These are phyloP conservation scores for Saturnia japonica DNA, from an alignment of 2,888 invertebrate species.

Conservation along the genomic window DNA sequence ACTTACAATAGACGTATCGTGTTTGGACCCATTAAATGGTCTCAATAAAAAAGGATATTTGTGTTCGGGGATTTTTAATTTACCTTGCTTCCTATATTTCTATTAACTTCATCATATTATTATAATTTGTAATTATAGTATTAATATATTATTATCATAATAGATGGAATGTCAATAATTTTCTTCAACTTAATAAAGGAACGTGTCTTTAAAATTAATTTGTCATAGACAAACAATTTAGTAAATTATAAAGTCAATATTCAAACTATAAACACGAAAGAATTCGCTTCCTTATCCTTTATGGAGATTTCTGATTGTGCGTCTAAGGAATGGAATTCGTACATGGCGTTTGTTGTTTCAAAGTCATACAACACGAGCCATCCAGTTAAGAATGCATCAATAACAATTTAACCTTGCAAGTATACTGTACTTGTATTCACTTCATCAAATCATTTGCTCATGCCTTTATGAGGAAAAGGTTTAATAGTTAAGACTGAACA, in stretches of 20 bases:
- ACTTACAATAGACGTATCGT: too few relatives aligned
- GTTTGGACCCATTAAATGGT: too few relatives aligned
- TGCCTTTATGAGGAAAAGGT: too few relatives aligned
- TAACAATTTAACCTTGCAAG: neutral
- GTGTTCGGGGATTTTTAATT: too few relatives aligned
- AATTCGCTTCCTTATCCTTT: neutral
- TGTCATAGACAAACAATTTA: neutral
- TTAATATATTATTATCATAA: too few relatives aligned
- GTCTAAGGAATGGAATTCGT: neutral
- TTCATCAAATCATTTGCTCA: too few relatives aligned
- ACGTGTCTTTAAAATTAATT: neutral
- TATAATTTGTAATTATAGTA: too few relatives aligned
- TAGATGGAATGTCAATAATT: neutral
- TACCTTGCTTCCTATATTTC: too few relatives aligned
- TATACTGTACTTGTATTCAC: neutral
- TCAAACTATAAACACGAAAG: neutral
- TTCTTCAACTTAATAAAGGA: neutral
- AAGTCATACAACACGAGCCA: neutral
- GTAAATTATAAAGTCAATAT: neutral
- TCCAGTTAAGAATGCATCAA: neutral
- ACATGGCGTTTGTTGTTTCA: neutral
- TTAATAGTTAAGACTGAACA: too few relatives aligned
- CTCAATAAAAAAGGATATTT: too few relatives aligned
- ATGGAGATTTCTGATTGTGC: neutral
- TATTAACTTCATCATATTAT: too few relatives aligned